Evolutionary conservation across 2,113 vertebrate genomes (phyloP), one percentile per base, ranked within the genome.

Genomic region (Lampris incognitus): DNA sequence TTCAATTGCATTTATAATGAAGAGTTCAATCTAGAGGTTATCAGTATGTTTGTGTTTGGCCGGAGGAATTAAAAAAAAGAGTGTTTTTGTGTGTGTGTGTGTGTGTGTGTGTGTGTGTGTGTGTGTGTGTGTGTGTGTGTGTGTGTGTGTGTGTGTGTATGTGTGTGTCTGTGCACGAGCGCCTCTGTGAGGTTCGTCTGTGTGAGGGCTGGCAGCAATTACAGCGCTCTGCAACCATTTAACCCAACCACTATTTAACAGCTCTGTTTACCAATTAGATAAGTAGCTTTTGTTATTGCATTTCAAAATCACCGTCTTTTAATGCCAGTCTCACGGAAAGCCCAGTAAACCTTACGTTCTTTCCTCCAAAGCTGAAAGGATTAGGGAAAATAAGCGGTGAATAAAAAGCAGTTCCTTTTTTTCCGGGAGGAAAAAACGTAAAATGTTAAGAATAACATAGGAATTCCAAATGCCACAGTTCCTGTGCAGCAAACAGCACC

Each of bases 231-330:
- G 94, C 91, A 90, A 94, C 93, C 92, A 63, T 93, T 96, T 95
- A 95, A 93, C 93, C 92, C 92, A 85, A 91, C 92, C 90, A 76
- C 92, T 88, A 91, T 91, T 92, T 89, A 92, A 90, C 91, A 93
- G 91, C 87, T 90, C 88, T 91, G 87, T 93, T 92, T 94, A 93
- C 92, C 94, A 94, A 96, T 95, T 94, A 95, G 94, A 92, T 95
- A 92, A 90, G 91, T 85, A 91, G 93, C 90, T 88, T 88, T 93
- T 94, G 92, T 94, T 93, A 93, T 85, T 91, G 90, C 91, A 79
- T 91, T 93, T 92, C 87, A 81, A 90, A 78, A 88, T 92, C 85
- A 87, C 90, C 94, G 91, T 92, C 84, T 90, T 83, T 94, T 90
- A 84, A 86, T 90, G 89, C 92, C 69, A 76, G 83, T 86, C 91